Base-by-base conservation (phyloP, 2,888 invertebrate species). In the Morinoia aosen region DNA sequence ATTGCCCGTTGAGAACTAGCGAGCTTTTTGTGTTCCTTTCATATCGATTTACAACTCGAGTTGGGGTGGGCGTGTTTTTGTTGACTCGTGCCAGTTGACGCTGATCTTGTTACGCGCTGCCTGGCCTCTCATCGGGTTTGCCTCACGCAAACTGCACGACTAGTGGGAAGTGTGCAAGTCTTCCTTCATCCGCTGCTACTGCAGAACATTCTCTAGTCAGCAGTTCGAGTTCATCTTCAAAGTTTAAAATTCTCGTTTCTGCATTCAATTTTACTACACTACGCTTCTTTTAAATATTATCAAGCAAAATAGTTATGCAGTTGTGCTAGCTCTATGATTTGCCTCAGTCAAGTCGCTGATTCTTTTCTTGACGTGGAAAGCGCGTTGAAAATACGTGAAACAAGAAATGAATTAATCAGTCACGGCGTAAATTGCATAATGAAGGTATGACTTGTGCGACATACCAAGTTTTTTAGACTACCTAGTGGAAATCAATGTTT, bases 41-140 rank as follows among this genome's bases (percentile, higher is more conserved):
- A 90, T 90, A 90, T 90, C 48, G 90, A 90, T 90, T 90, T 90
- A 90, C 90, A 40, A 16, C 14, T 39, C 39, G 40, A 48, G 90
- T 90, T 90, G 39, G 40, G 90, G 90, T 90, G 90, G 90, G 39
- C 14, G 90, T 90, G 90, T 90, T 90, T 88, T 90, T 90, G 90
- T 90, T 90, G 90, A 19, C 90, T 90, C 40, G 90, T 90, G 90
- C 40, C 90, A 90, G 90, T 90, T 90, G 90, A 14, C 14, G 90
- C 39, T 39, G 90, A 90, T 90, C 40, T 90, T 90, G 90, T 90
- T 40, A 90, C 90, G 12, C 12, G 48, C 90, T 19, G 0, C 39
- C 90, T 40, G 76, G 8, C 25, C 76, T 76, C 25, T 25, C 19
- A 33, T 76, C 33, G 76, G 76, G 76, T 76, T 76, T 76, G 76